Percentiles rank a stretch among this genome's conserved stretches.
These are phyloP conservation scores for Sycophaga agraensis DNA, from an alignment of 1,140 invertebrate species.

Conservation along the genomic window DNA sequence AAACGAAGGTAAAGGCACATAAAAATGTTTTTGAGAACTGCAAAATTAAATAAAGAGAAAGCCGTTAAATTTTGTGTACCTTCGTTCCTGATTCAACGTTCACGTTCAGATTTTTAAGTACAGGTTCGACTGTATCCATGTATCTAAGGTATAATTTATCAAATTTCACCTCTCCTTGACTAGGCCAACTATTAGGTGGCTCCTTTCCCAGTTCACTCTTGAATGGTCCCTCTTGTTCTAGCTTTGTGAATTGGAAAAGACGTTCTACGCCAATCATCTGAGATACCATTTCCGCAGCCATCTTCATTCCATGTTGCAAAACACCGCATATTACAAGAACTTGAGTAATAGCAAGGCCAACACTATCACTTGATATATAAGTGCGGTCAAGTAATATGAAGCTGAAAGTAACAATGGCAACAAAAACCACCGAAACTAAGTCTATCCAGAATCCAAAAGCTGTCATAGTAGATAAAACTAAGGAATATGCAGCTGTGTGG, in stretches of 20 bases:
- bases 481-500: constrained; percentile 65
- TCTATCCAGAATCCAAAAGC: constrained; percentile 83
- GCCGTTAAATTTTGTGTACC: too few relatives aligned
- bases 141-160: constrained; percentile 66
- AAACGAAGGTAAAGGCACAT: background rate
- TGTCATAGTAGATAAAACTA: constrained; percentile 72
- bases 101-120: constrained; percentile 46
- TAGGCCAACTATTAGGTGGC: constrained; percentile 12
- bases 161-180: constrained; percentile 67
- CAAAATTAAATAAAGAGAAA: background rate
- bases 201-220: background rate
- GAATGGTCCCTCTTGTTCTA: constrained; percentile 60
- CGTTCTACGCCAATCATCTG: constrained; percentile 84
- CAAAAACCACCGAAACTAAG: constrained; percentile 68
- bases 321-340: constrained; percentile 73
- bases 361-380: constrained; percentile 56
- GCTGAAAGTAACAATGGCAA: constrained; percentile 71
- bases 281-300: constrained; percentile 70
- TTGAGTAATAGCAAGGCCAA: constrained; percentile 80
- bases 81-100: constrained; percentile 50
- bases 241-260: constrained; percentile 71
- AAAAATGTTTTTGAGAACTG: background rate
- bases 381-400: constrained; percentile 63
- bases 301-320: constrained; percentile 81
- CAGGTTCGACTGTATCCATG: constrained; percentile 30